phyloP scores from a whole-genome alignment of 2,113 vertebrate species.

The Rhynchomys soricoides region DNA sequence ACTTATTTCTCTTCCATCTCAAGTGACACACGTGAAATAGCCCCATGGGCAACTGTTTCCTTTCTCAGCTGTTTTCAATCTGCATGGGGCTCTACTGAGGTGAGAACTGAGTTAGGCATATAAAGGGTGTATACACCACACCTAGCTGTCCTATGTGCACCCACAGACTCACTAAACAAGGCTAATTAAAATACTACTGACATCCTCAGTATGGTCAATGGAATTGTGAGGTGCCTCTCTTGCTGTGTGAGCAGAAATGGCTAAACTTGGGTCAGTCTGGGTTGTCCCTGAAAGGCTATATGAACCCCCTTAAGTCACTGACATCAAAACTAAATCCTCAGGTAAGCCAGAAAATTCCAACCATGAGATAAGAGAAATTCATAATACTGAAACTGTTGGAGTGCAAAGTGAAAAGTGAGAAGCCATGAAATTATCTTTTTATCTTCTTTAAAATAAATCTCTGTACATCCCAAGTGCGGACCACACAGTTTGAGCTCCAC shows the following conservation, averaged over 20 bases:
- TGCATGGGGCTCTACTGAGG: background rate
- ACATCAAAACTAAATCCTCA: background rate
- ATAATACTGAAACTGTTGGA: background rate
- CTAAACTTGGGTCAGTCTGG: background rate
- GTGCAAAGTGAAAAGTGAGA: conserved; percentile 23
- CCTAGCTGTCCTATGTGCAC: background rate
- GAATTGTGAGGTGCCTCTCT: background rate
- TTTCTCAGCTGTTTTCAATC: background rate
- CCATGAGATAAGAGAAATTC: background rate
- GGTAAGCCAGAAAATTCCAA: background rate
- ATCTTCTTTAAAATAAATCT: background rate
- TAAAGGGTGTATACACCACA: background rate
- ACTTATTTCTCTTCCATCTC: background rate
- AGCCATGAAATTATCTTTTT: conserved; percentile 72
- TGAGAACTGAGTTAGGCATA: background rate
- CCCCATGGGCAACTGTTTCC: background rate
- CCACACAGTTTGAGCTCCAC: fast-evolving
- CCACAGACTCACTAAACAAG: background rate
- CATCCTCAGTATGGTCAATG: background rate
- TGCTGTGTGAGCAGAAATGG: background rate
- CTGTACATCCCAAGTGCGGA: background rate
- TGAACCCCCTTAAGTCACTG: background rate
- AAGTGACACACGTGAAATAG: background rate
- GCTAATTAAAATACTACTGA: background rate
- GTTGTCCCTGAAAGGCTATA: background rate